These are phyloP conservation scores for Meiosimyza platycephala DNA, from an alignment of 2,888 invertebrate genomes.

Conservation along the genomic window DNA sequence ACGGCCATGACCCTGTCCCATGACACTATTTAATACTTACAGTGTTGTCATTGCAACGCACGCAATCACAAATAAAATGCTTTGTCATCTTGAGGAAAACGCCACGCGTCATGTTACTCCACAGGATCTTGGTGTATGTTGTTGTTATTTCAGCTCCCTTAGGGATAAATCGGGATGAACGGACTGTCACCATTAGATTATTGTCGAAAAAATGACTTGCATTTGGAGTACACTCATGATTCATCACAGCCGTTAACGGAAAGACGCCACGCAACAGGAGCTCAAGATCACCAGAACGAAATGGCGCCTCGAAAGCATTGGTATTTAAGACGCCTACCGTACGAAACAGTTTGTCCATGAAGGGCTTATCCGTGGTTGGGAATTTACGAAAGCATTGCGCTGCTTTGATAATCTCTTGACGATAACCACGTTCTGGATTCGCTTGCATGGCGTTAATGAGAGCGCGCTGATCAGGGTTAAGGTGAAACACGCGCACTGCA, in stretches of 20 bases:
- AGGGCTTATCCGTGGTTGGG: constrained; percentile 60
- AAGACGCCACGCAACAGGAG: constrained; percentile 74
- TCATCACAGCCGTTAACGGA: constrained; percentile 76
- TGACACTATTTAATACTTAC: constrained; percentile 67
- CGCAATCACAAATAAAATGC: constrained; percentile 77
- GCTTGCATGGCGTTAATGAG: constrained; percentile 65
- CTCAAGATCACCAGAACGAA: constrained; percentile 58
- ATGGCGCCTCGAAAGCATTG: constrained; percentile 66
- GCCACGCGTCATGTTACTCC: constrained; percentile 77
- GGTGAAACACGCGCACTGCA: constrained; percentile 61
- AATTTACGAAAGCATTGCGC: constrained; percentile 64
- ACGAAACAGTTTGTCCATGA: constrained; percentile 61
- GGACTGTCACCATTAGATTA: constrained; percentile 72
- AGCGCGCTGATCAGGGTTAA: constrained; percentile 58
- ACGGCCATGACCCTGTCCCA: too few relatives aligned
- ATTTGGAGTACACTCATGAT: constrained; percentile 80
- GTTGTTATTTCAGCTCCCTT: constrained; percentile 78
- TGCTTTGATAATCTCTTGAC: constrained; percentile 62
- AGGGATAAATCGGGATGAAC: constrained; percentile 72
- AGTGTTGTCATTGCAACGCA: constrained; percentile 77
- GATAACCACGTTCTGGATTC: constrained; percentile 61
- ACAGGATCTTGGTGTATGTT: constrained; percentile 78
- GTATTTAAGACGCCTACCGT: constrained; percentile 65
- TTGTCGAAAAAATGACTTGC: constrained; percentile 77
- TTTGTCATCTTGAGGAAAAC: constrained; percentile 75